Evolutionary conservation across 2,888 invertebrate species (phyloP).

Genomic region (Carpatolechia fugitivella): DNA sequence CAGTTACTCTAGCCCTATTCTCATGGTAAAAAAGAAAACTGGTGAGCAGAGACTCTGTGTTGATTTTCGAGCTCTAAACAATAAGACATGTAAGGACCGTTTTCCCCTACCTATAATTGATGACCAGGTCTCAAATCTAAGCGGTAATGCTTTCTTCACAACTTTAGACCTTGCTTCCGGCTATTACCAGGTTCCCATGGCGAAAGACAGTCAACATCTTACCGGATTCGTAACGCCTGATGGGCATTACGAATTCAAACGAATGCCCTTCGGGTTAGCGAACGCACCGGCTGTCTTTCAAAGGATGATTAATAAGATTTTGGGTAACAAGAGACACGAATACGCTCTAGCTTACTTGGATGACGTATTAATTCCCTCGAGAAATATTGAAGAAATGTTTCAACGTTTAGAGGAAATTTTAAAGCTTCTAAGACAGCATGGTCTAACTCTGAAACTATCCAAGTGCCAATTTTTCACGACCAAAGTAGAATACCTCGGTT

Average conservation of each 20-base stretch:
- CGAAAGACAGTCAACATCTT: too few relatives aligned
- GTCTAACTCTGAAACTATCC: too few relatives aligned
- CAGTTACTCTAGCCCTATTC: constrained; percentile 25
- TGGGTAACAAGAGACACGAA: constrained; percentile 18
- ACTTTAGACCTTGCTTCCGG: constrained; percentile 38
- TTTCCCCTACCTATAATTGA: constrained; percentile 26
- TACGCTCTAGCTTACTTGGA: constrained; percentile 26
- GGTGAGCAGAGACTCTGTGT: constrained; percentile 28
- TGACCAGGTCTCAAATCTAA: constrained; percentile 32
- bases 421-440: too few relatives aligned
- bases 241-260: constrained; percentile 34
- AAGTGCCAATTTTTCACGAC: constrained; percentile 20
- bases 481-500: constrained; percentile 24
- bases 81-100: constrained; percentile 25
- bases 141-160: constrained; percentile 33
- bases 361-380: constrained; percentile 22
- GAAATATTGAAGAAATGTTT: too few relatives aligned
- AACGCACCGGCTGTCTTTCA: constrained; percentile 34
- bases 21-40: constrained; percentile 26
- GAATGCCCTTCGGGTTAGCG: constrained; percentile 36
- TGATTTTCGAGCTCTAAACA: constrained; percentile 32
- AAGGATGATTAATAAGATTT: constrained; percentile 20
- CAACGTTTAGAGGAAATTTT: too few relatives aligned
- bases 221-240: constrained; percentile 35
- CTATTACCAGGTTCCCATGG: constrained; percentile 41